Conservation (phyloP, 2,797 vertebrate species). For the Tiaroga cobitis region DNA sequence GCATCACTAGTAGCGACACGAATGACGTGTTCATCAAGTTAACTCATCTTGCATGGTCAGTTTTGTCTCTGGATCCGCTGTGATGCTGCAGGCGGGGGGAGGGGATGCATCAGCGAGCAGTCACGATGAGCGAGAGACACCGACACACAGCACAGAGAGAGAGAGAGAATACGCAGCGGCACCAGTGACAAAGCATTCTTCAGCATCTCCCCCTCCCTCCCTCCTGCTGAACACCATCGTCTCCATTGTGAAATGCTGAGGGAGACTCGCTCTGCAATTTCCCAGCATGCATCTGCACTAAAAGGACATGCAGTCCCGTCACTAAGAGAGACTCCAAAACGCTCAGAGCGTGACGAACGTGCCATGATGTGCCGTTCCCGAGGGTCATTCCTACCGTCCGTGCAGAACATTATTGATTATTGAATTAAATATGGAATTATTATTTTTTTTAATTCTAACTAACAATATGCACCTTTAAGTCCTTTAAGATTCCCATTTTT, state of each 20-base stretch:
- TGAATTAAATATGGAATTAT: background rate
- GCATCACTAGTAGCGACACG: background rate
- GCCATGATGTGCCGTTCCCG: background rate
- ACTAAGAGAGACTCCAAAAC: background rate
- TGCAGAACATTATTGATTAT: background rate
- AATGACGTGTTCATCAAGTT: background rate
- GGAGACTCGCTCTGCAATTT: background rate
- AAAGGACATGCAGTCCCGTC: background rate
- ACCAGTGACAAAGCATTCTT: constrained; percentile 78
- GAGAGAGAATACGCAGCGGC: constrained; percentile 64
- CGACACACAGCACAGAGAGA: constrained; percentile 33
- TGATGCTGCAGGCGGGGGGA: constrained; percentile 46
- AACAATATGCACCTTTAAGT: too few species aligned
- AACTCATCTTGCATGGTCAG: background rate
- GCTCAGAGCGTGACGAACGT: background rate
- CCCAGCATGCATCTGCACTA: constrained; percentile 32
- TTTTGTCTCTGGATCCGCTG: background rate
- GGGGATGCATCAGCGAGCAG: constrained; percentile 50
- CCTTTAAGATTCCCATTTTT: too few species aligned
- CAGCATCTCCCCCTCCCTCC: constrained; percentile 34
- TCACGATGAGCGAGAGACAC: constrained; percentile 62
- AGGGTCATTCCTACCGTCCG: background rate
- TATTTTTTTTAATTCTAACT: too few species aligned
- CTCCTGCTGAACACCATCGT: background rate
- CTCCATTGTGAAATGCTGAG: constrained; percentile 21